Conservation (phyloP, 2,797 vertebrate genomes). For the Sardinella longiceps region DNA sequence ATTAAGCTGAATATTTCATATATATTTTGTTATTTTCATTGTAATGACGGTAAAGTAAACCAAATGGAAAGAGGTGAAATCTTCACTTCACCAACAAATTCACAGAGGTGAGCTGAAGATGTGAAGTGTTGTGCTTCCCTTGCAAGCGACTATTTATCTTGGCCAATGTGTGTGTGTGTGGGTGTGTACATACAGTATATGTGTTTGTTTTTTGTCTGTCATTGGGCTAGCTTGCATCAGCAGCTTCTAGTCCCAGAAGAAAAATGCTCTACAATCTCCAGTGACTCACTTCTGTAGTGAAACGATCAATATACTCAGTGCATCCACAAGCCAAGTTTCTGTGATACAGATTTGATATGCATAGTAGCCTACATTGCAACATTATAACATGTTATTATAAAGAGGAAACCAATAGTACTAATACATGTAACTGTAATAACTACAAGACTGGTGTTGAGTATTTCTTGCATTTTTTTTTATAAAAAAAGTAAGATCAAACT, state of each 20-base stretch:
- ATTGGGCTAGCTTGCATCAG: neutral
- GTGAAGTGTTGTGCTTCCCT: neutral
- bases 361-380: neutral
- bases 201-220: slow-evolving; percentile 4
- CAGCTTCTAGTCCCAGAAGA: neutral
- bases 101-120: neutral
- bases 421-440: neutral
- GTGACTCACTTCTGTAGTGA: neutral
- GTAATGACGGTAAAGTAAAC: no score
- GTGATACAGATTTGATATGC: neutral
- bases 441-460: neutral
- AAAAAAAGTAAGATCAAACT: no score
- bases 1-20: no score
- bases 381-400: neutral
- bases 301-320: neutral
- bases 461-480: neutral
- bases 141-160: neutral
- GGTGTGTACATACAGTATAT: neutral
- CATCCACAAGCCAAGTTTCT: neutral
- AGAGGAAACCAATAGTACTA: neutral
- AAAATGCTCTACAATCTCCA: neutral
- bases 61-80: no score
- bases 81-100: neutral
- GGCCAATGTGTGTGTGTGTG: neutral
- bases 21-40: no score